Evolutionary conservation across 2,797 vertebrate genomes (phyloP).

Genomic region (Poecilia gillii): DNA sequence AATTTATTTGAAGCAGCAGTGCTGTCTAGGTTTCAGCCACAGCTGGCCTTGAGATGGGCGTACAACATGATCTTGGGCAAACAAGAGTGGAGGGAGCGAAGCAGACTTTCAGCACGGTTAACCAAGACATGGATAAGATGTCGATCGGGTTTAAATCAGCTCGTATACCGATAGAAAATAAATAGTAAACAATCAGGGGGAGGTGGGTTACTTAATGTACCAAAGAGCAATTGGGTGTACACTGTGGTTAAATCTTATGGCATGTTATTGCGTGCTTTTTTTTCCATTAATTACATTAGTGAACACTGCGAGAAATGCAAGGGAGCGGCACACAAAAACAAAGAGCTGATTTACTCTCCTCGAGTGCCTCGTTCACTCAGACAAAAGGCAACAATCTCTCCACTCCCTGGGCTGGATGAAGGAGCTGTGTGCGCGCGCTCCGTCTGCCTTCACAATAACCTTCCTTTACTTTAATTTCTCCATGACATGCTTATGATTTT

Average conservation of each 20-base stretch:
- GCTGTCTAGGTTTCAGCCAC: constrained; percentile 64
- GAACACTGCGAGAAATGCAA: constrained; percentile 65
- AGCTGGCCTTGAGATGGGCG: constrained; percentile 64
- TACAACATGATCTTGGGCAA: constrained; percentile 70
- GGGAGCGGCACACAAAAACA: constrained; percentile 66
- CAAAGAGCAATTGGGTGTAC: constrained; percentile 36
- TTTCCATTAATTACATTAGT: constrained; percentile 75
- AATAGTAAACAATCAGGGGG: neutral
- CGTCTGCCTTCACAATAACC: constrained; percentile 51
- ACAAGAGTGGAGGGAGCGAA: constrained; percentile 44
- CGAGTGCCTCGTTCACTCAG: constrained; percentile 54
- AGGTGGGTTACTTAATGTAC: constrained; percentile 17
- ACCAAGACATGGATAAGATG: constrained; percentile 18
- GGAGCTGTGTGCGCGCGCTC: constrained; percentile 32
- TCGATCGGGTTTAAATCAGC: neutral
- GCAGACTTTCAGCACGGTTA: constrained; percentile 34
- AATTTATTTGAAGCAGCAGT: constrained; percentile 56
- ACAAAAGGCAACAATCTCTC: constrained; percentile 67
- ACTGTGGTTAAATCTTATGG: constrained; percentile 48
- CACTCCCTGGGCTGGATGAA: constrained; percentile 67
- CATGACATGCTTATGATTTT: constrained; percentile 12
- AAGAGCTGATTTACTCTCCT: constrained; percentile 69
- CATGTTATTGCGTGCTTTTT: constrained; percentile 55
- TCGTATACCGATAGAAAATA: constrained; percentile 11
- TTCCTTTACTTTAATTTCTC: constrained; percentile 16